phyloP scores from a whole-genome alignment of 1,140 invertebrate species.

The Drosophila bifasciata region DNA sequence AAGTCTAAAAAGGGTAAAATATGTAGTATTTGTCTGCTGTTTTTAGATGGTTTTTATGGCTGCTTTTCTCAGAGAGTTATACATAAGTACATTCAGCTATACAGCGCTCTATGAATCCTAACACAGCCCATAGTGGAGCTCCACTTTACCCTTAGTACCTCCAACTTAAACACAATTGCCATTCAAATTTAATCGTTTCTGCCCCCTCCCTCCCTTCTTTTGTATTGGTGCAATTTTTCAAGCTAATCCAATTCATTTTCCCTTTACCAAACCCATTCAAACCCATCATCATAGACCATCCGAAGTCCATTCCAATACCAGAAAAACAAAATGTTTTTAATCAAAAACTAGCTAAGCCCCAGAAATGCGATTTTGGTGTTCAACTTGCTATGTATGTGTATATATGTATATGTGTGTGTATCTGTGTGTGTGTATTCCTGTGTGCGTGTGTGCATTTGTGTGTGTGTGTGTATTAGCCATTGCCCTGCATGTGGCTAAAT shows the following conservation, averaged over 20 bases:
- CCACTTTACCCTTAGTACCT: too few relatives aligned
- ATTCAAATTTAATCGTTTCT: conserved; percentile 10
- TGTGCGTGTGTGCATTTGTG: too few relatives aligned
- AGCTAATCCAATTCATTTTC: conserved; percentile 13
- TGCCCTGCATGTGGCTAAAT: conserved; percentile 26
- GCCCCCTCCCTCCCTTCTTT: neutral
- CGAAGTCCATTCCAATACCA: conserved; percentile 14
- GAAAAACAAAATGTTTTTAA: conserved; percentile 48
- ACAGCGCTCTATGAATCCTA: too few relatives aligned
- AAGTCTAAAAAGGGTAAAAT: too few relatives aligned
- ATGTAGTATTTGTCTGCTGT: too few relatives aligned
- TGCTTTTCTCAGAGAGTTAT: too few relatives aligned
- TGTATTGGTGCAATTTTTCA: conserved; percentile 2
- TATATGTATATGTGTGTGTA: conserved; percentile 6
- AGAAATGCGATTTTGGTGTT: conserved; percentile 43
- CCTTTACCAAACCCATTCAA: neutral
- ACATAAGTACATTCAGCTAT: too few relatives aligned
- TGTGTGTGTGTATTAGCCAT: conserved; percentile 30
- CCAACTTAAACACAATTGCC: too few relatives aligned
- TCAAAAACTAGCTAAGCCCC: conserved; percentile 57
- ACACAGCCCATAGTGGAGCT: too few relatives aligned
- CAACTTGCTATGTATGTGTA: conserved; percentile 12
- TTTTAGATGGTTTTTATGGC: too few relatives aligned
- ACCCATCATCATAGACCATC: neutral
- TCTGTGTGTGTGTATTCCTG: conserved; percentile 5